These are phyloP conservation scores for Limnephilus auricula DNA, from an alignment of 2,888 invertebrate species.

Conservation along the genomic window DNA sequence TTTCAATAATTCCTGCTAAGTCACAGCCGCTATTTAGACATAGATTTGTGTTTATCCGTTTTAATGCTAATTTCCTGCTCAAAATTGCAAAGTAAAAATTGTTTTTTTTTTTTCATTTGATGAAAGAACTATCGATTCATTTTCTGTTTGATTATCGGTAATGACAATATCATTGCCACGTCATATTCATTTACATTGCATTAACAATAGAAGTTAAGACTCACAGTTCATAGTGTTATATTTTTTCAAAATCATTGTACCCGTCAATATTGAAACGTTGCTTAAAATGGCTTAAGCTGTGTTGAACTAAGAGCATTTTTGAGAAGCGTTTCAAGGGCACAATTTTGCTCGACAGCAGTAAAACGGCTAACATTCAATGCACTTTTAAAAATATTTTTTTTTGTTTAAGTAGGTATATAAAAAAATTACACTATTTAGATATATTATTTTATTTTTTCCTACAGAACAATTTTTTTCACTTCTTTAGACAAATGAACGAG, in stretches of 20 bases:
- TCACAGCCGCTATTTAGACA: neutral
- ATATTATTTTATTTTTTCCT: conserved; percentile 2
- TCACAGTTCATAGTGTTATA: neutral
- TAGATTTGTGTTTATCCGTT: neutral
- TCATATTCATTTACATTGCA: no score
- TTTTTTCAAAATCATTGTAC: neutral
- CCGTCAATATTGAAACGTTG: no score
- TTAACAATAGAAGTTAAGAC: neutral
- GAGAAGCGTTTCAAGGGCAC: neutral
- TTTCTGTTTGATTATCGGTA: neutral
- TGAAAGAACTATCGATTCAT: no score
- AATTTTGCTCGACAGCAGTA: neutral
- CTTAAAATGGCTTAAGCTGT: no score
- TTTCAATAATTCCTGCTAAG: neutral
- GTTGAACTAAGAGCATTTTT: neutral
- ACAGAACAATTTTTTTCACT: conserved; percentile 3
- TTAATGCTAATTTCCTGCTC: neutral
- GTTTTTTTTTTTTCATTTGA: neutral
- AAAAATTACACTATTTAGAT: neutral
- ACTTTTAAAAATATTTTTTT: neutral
- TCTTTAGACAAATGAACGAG: neutral
- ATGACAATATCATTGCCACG: neutral
- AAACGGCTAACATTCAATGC: neutral
- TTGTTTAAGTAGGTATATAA: neutral
- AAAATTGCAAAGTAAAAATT: neutral